Base-by-base conservation (phyloP, 2,888 invertebrate genomes). In the Sarcophaga variegata region DNA sequence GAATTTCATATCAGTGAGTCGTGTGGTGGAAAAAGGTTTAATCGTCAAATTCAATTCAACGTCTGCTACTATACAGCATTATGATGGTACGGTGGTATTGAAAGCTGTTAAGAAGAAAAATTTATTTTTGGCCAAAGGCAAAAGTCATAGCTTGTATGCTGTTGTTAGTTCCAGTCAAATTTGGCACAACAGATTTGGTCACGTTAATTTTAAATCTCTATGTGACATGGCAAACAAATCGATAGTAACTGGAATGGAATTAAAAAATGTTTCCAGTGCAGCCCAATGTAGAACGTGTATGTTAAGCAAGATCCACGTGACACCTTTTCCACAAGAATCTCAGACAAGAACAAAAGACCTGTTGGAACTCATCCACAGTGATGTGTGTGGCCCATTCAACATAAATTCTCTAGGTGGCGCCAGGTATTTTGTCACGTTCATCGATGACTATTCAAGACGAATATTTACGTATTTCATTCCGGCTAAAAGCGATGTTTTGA, bases 151-250 rank as follows among this genome's bases (percentile, higher is more conserved):
- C 0, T 10, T 67, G 8, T 70, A n/a, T 72, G 37, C 72, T 6
- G 25, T 47, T 11, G 47, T 10, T 10, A 71, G 25, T 14, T 62
- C n/a, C 37, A 22, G 49, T 22, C 74, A 59, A 59, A 17, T 63
- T 1, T 88, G 88, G 88, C 83, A 88, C 45, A 49, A 76, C 22
- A 37, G 80, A 14, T 82, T 79, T 60, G 86, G 84, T 12, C 88
- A 88, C 25, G 20, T 88, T 11, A 86, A 87, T 75, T 37, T 49
- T 66, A 69, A 78, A 45, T 74, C 67, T 5, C 20, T 87, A 10
- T 4, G 25, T 20, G 67, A 74, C 12, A 67, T 88, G 63, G n/a
- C 63, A 1, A 59, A 72, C 5, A 84, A 83, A 37, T n/a, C 25
- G 37, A 75, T 85, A 63, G 83, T 85, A 10, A 63, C 6, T 3